phyloP scores from a whole-genome alignment of 2,113 vertebrate species.

The Amphiprion percula region DNA sequence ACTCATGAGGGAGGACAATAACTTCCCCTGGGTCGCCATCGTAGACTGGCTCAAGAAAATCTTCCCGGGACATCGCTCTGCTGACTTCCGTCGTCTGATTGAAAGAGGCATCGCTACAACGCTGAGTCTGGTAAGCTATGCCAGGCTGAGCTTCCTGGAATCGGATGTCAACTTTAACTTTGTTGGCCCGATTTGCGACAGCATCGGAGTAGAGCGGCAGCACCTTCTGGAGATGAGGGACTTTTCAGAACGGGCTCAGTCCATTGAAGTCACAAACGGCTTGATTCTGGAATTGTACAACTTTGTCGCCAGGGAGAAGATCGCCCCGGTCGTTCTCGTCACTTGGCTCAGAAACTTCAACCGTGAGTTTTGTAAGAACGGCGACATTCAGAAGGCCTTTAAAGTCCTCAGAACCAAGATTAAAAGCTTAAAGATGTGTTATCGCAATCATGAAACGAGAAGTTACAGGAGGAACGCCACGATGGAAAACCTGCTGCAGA shows the following conservation, averaged over 20 bases:
- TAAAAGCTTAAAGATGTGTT: conserved; percentile 73
- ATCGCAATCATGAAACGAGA: conserved; percentile 74
- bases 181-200: conserved; percentile 86
- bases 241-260: conserved; percentile 80
- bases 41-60: conserved; percentile 82
- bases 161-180: conserved; percentile 83
- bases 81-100: conserved; percentile 82
- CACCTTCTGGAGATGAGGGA: conserved; percentile 83
- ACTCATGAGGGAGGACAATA: conserved; percentile 82
- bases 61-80: conserved; percentile 74
- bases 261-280: conserved; percentile 82
- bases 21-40: conserved; percentile 76
- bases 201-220: conserved; percentile 80
- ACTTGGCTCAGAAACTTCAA: conserved; percentile 84
- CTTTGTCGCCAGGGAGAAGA: conserved; percentile 79
- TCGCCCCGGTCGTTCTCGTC: conserved; percentile 79
- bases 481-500: conserved; percentile 81
- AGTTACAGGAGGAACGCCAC: conserved; percentile 75
- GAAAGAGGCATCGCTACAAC: conserved; percentile 79
- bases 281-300: conserved; percentile 82
- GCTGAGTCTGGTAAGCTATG: conserved; percentile 72
- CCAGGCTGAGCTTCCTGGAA: conserved; percentile 76
- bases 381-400: conserved; percentile 74
- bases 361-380: conserved; percentile 76
- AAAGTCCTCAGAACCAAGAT: conserved; percentile 69